A percentile compares a stretch with the other conserved stretches of the same genome.
phyloP scores from a whole-genome alignment of 2,797 vertebrate genomes.

The Sciaenops ocellatus region DNA sequence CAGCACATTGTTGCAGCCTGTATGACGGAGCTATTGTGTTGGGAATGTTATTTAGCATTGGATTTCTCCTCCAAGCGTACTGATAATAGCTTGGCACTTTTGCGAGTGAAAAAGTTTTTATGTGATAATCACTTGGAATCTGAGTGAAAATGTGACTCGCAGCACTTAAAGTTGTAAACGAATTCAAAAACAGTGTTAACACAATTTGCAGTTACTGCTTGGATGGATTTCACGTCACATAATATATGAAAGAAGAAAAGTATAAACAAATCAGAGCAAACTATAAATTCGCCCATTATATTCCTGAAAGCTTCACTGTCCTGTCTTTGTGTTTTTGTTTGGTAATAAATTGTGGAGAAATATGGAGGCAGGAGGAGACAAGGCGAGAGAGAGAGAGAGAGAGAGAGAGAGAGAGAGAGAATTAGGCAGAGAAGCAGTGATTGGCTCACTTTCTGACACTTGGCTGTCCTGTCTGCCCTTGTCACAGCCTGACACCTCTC shows the following conservation, averaged over 20 bases:
- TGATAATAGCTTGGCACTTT: constrained; percentile 31
- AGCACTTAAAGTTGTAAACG: constrained; percentile 15
- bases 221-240: constrained; percentile 4
- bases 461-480: constrained; percentile 78
- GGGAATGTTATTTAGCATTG: constrained; percentile 29
- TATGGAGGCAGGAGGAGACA: constrained; percentile 32
- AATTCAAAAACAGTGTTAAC: constrained; percentile 11
- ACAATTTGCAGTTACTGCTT: constrained; percentile 19
- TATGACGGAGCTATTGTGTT: constrained; percentile 19
- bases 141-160: constrained; percentile 21
- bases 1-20: constrained; percentile 28
- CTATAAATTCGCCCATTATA: constrained; percentile 13
- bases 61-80: constrained; percentile 24
- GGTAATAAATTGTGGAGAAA: constrained; percentile 33
- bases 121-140: constrained; percentile 25
- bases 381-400: constrained; percentile 12
- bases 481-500: constrained; percentile 69
- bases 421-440: constrained; percentile 24
- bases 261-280: constrained; percentile 19
- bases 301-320: constrained; percentile 18
- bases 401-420: not conserved
- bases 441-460: constrained; percentile 62
- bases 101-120: constrained; percentile 25
- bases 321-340: constrained; percentile 32
- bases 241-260: constrained; percentile 6